Evolutionary conservation across 2,888 invertebrate genomes (phyloP), one percentile per base, ranked within the genome.

Genomic region (Melieria picta): DNA sequence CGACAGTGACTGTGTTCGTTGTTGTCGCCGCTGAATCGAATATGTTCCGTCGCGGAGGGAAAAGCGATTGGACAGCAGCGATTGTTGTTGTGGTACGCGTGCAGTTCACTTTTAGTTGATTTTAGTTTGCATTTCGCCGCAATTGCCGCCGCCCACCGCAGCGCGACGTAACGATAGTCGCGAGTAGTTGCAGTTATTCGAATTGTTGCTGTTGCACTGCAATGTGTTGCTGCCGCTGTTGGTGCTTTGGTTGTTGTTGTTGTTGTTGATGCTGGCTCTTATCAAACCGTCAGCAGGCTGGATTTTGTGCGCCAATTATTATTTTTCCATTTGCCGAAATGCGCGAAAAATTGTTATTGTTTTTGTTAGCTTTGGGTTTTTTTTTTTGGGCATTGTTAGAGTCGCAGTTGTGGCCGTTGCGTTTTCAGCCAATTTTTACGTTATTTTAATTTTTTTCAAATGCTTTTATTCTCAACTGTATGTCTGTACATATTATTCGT

Each of bases 251-350:
- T 62, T 65, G 65, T 71, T 58, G 55, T 63, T 60, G 60, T 61
- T 70, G 64, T 70, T 61, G 60, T 60, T 55, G 55, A 46, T 45
- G 46, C 62, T 57, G 47, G 10, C 60, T 58, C 77, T 79, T 78
- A 79, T 79, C 78, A 77, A 75, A 76, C 65, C 77, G 75, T 76
- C 76, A 76, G 74, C 78, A 79, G 77, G 74, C 75, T 65, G 69
- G 72, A 78, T 75, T 74, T 74, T 70, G 65, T 61, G 64, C 64
- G 65, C 45, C 60, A 77, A 77, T 76, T 79, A 74, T 77, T 76
- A 75, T 79, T 77, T 77, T 78, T 78, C 75, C 76, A 77, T 77
- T 77, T 77, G 50, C 60, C 57, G 43, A 47, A 65, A 16, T 65
- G 30, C 30, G 30, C 30, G 30, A 30, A 30, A 30, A 30, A 30